Percentiles rank a stretch among this genome's conserved stretches.
Evolutionary conservation across 1,140 invertebrate species (phyloP).

Genomic region (Camponotus pennsylvanicus): DNA sequence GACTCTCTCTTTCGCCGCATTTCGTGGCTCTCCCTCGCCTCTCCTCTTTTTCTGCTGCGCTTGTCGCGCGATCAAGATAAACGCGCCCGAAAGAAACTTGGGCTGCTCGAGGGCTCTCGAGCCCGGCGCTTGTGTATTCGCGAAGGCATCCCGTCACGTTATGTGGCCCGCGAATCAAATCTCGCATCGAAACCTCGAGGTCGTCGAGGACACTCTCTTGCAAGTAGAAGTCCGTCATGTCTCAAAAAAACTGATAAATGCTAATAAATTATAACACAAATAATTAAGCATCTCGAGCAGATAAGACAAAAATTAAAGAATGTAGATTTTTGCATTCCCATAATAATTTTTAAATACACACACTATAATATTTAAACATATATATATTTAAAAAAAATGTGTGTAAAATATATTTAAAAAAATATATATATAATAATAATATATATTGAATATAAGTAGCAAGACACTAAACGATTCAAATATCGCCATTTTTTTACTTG

Average conservation of each 20-base stretch:
- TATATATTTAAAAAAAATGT: no score
- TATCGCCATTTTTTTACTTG: background rate
- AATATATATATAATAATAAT: background rate
- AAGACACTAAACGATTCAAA: background rate
- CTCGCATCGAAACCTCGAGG: constrained; percentile 24
- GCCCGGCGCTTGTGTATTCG: constrained; percentile 26
- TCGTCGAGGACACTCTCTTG: background rate
- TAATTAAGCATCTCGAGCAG: no score
- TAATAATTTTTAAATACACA: no score
- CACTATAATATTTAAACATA: background rate
- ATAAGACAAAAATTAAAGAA: no score
- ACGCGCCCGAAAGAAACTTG: constrained; percentile 64
- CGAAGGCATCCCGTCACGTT: constrained; percentile 67
- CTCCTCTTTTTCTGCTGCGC: background rate
- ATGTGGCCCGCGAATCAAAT: constrained; percentile 34
- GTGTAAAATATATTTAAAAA: background rate
- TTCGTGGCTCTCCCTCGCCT: background rate
- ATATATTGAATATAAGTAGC: background rate
- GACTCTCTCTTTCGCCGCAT: background rate
- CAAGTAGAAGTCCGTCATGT: background rate
- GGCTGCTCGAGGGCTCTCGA: constrained; percentile 56
- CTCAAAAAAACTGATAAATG: constrained; percentile 1
- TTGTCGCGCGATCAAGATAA: constrained; percentile 71
- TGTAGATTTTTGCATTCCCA: background rate
- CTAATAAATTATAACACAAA: background rate